phyloP scores from a whole-genome alignment of 1,140 invertebrate species.

The Drusus annulatus region DNA sequence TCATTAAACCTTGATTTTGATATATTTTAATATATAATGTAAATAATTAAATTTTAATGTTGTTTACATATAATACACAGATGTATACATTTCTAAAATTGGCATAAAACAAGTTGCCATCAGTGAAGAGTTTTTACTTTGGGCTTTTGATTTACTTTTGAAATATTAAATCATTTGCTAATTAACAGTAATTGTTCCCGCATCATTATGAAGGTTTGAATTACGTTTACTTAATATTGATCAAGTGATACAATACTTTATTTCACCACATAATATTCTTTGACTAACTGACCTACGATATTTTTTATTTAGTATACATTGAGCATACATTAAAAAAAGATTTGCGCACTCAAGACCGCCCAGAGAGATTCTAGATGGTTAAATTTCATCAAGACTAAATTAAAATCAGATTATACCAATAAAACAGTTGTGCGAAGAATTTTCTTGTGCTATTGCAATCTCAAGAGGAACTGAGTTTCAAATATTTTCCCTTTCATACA shows the following conservation, averaged over 20 bases:
- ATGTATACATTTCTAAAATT: neutral
- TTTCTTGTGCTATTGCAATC: too few relatives aligned
- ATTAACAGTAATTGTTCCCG: constrained; percentile 41
- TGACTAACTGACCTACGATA: neutral
- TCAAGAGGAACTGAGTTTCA: too few relatives aligned
- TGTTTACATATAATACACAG: neutral
- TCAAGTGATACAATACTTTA: neutral
- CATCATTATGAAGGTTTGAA: constrained; percentile 36
- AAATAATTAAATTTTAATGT: neutral
- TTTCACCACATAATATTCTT: neutral
- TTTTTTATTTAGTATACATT: neutral
- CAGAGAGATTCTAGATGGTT: neutral
- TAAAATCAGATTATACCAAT: too few relatives aligned
- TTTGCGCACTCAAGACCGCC: neutral
- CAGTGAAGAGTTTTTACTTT: neutral
- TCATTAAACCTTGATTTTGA: neutral
- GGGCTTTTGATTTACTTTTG: constrained; percentile 15
- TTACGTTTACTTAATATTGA: constrained; percentile 1
- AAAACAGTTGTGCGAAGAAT: too few relatives aligned
- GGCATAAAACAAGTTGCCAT: neutral
- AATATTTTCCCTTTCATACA: too few relatives aligned
- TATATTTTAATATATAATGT: neutral
- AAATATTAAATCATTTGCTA: constrained; percentile 16
- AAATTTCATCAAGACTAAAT: neutral
- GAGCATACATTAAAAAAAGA: neutral